phyloP scores from a whole-genome alignment of 2,113 vertebrate species.

The Macrotis lagotis region DNA sequence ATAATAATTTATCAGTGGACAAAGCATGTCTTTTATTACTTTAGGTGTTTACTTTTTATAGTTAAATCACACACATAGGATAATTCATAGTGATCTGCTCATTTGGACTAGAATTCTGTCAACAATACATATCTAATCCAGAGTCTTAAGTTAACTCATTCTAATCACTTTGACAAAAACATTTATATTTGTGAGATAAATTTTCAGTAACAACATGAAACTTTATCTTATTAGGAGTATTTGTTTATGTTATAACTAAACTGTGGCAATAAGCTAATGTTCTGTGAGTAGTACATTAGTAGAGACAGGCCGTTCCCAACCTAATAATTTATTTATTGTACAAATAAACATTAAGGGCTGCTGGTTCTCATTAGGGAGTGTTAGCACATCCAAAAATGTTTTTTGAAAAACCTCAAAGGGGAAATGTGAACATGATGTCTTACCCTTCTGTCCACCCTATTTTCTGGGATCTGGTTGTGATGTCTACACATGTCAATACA shows the following conservation, averaged over 20 bases:
- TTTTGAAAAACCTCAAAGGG: not conserved
- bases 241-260: not conserved
- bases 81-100: not conserved
- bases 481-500: not conserved
- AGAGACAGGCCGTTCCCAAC: not conserved
- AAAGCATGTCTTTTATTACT: not conserved
- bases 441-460: not conserved
- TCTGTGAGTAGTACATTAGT: not conserved
- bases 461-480: not conserved
- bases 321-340: not conserved
- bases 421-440: not conserved
- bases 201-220: not conserved
- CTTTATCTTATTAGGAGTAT: not conserved
- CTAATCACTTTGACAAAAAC: not conserved
- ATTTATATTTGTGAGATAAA: not conserved
- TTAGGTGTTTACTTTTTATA: not conserved
- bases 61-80: not conserved
- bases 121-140: not conserved
- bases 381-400: not conserved
- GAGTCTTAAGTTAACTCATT: not conserved
- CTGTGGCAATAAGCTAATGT: not conserved
- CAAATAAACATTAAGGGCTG: not conserved
- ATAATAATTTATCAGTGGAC: not conserved
- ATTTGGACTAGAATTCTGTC: not conserved
- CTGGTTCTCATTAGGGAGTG: not conserved